A percentile compares a stretch with the other conserved stretches of the same genome.
Evolutionary conservation across 2,113 vertebrate genomes (phyloP).

Genomic region (Sminthopsis crassicaudata): DNA sequence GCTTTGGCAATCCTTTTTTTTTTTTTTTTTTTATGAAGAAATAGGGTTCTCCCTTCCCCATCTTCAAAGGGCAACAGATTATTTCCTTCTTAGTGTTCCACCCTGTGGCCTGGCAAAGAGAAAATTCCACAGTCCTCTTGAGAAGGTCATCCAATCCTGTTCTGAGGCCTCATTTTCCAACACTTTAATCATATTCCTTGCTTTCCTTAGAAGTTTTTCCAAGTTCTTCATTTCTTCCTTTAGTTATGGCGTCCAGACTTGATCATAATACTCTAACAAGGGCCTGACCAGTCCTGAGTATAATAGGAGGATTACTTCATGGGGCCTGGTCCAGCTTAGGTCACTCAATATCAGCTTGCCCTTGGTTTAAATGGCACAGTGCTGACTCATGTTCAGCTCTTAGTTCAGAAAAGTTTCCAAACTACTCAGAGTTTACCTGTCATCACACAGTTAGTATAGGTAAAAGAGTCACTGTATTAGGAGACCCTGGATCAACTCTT

Average conservation of each 20-base stretch:
- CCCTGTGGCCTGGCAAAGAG: background rate
- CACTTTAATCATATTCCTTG: background rate
- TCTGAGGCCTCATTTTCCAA: background rate
- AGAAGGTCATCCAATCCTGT: background rate
- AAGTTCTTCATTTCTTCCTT: background rate
- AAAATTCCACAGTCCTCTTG: background rate
- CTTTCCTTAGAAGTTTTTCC: conserved; percentile 2
- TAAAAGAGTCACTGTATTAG: background rate
- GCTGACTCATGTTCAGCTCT: background rate
- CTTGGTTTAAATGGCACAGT: background rate
- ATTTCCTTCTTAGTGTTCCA: background rate
- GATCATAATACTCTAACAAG: background rate
- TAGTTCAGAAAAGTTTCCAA: background rate
- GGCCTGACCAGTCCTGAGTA: background rate
- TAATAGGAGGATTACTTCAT: background rate
- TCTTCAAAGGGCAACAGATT: background rate
- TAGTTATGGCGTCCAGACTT: background rate
- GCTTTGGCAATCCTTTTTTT: background rate
- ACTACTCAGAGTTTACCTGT: background rate
- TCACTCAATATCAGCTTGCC: background rate
- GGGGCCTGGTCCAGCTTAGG: background rate
- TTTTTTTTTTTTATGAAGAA: background rate
- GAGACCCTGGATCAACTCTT: background rate
- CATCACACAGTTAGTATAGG: background rate
- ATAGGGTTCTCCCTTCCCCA: background rate